Evolutionary conservation across 2,113 vertebrate species (phyloP).

Genomic region (Brachyistius frenatus): DNA sequence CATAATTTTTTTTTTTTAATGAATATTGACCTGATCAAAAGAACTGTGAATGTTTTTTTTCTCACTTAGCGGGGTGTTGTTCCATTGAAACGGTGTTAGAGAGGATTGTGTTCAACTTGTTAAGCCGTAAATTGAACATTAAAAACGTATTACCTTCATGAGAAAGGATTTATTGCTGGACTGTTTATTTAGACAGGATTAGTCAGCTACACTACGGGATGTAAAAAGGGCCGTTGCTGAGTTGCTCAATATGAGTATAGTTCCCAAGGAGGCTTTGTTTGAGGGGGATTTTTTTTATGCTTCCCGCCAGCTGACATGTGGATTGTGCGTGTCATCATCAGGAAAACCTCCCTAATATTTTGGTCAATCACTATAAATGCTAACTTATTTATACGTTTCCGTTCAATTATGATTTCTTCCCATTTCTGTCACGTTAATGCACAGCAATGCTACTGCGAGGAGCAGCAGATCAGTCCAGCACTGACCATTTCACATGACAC

Average conservation of each 20-base stretch:
- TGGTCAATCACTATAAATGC: background rate
- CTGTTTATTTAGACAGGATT: background rate
- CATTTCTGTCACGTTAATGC: constrained; percentile 10
- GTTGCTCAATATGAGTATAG: no score
- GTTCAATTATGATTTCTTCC: background rate
- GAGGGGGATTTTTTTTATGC: background rate
- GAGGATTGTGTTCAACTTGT: no score
- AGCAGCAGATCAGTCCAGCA: constrained; percentile 52
- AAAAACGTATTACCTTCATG: background rate
- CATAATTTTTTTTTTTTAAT: no score
- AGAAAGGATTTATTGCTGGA: background rate
- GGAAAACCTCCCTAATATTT: background rate
- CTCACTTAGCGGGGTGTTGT: no score
- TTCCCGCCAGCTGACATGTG: background rate
- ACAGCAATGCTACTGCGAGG: constrained; percentile 1
- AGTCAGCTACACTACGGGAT: no score
- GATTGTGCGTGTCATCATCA: background rate
- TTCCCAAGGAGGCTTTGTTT: background rate
- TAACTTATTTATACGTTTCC: background rate
- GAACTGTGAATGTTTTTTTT: no score
- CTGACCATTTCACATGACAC: constrained; percentile 59
- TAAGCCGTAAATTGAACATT: no score
- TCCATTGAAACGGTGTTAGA: no score
- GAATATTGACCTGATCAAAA: no score
- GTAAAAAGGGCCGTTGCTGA: no score